A percentile compares a stretch with the other conserved stretches of the same genome.
These are phyloP conservation scores for Procavia capensis DNA, from an alignment of 2,113 vertebrate genomes.

Conservation along the genomic window DNA sequence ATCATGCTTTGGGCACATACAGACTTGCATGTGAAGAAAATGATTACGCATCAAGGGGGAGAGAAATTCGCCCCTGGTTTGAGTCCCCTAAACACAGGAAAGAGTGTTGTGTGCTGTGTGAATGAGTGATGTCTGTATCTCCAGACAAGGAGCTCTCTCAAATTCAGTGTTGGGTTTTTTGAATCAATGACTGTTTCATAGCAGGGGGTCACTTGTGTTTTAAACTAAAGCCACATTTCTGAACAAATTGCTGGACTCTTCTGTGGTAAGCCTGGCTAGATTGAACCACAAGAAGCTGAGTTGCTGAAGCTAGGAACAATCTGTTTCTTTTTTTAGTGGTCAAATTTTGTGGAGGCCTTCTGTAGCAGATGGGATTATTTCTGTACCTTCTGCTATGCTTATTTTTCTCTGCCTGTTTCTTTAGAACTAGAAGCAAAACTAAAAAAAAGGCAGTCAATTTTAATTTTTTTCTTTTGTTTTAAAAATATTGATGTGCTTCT, in stretches of 20 bases:
- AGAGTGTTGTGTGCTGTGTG: neutral
- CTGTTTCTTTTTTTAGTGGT: conserved; percentile 62
- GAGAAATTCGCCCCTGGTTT: neutral
- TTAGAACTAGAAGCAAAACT: conserved; percentile 54
- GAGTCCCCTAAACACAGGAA: neutral
- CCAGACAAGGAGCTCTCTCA: neutral
- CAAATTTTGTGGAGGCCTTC: conserved; percentile 50
- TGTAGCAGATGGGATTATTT: conserved; percentile 66
- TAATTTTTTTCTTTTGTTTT: conserved; percentile 8
- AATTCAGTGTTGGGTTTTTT: conserved; percentile 13
- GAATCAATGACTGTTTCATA: conserved; percentile 40
- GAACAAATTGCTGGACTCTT: conserved; percentile 44
- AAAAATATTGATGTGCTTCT: conserved; percentile 1
- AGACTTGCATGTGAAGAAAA: neutral
- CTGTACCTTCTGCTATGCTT: conserved; percentile 11
- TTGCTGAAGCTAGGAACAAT: conserved; percentile 18
- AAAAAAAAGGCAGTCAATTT: conserved; percentile 38
- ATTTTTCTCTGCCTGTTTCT: neutral
- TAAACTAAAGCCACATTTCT: conserved; percentile 54
- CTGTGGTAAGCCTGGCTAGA: neutral
- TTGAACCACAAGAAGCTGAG: conserved; percentile 41
- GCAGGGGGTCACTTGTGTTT: conserved; percentile 7
- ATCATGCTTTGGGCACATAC: neutral
- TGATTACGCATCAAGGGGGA: neutral
- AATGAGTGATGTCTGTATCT: neutral